phyloP scores from a whole-genome alignment of 2,113 vertebrate species.

The Eurypyga helias region DNA sequence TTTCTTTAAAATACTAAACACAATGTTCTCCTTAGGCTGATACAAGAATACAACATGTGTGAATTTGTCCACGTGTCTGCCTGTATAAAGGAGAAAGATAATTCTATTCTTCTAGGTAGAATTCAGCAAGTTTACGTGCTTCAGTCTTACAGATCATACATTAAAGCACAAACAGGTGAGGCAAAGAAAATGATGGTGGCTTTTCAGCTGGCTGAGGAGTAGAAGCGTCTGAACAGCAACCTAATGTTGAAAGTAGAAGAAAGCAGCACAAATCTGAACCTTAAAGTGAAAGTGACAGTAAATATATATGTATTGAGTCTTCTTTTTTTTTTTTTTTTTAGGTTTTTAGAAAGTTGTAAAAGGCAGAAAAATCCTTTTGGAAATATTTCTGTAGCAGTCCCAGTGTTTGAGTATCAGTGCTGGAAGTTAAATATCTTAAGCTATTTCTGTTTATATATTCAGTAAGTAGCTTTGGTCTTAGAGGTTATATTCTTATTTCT shows the following conservation, averaged over 20 bases:
- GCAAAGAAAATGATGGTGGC: background rate
- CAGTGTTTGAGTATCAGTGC: background rate
- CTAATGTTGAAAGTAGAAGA: background rate
- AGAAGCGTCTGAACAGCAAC: background rate
- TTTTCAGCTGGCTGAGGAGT: background rate
- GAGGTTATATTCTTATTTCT: background rate
- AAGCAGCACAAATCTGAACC: background rate
- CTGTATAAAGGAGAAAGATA: background rate
- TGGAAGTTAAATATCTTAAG: background rate
- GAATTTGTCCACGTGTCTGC: background rate
- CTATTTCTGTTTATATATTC: conserved; percentile 3
- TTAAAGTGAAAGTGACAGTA: background rate
- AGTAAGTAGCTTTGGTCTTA: conserved; percentile 30
- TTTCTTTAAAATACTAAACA: background rate
- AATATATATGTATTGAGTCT: background rate
- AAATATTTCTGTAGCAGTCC: background rate
- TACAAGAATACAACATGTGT: background rate
- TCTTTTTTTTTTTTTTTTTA: too few species aligned
- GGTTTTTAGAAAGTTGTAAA: too few species aligned
- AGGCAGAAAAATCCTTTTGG: background rate
- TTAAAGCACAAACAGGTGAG: background rate
- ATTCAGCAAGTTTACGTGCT: background rate
- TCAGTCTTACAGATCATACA: background rate
- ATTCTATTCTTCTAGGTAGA: background rate
- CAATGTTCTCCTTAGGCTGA: background rate